Percentiles rank a stretch among this genome's conserved stretches.
Conservation (phyloP, 2,888 invertebrate genomes). For the Stenotaenia linearis region DNA sequence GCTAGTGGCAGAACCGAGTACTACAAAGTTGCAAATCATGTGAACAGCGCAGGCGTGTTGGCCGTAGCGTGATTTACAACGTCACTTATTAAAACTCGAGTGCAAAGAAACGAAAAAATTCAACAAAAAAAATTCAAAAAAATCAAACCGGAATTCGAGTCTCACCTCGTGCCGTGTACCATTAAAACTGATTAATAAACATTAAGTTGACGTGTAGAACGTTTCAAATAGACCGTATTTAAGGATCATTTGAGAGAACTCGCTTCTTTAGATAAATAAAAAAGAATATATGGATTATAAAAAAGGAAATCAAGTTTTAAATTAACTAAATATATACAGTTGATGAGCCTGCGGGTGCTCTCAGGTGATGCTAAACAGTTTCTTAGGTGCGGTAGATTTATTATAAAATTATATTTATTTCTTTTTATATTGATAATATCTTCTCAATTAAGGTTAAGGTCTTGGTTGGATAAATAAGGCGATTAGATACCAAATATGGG, state of each 20-base stretch:
- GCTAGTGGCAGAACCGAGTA: neutral
- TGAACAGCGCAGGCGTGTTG: neutral
- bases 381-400: neutral
- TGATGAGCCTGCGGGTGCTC: neutral
- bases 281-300: neutral
- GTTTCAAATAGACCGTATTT: constrained; percentile 1
- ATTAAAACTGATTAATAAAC: constrained; percentile 9
- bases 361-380: neutral
- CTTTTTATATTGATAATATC: neutral
- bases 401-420: neutral
- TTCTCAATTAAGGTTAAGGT: too few relatives aligned
- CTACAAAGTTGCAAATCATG: neutral
- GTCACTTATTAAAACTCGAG: neutral
- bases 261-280: neutral
- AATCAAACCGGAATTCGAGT: neutral
- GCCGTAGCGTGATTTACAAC: neutral
- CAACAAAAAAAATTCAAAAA: too few relatives aligned
- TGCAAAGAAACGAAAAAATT: neutral
- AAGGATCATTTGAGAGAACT: neutral
- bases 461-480: too few relatives aligned
- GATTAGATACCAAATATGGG: too few relatives aligned
- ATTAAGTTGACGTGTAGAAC: constrained; percentile 4
- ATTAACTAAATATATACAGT: neutral
- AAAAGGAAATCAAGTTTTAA: neutral
- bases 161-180: constrained; percentile 9